Evolutionary conservation across 1,140 invertebrate species (phyloP).

Genomic region (Leptinotarsa defecta): DNA sequence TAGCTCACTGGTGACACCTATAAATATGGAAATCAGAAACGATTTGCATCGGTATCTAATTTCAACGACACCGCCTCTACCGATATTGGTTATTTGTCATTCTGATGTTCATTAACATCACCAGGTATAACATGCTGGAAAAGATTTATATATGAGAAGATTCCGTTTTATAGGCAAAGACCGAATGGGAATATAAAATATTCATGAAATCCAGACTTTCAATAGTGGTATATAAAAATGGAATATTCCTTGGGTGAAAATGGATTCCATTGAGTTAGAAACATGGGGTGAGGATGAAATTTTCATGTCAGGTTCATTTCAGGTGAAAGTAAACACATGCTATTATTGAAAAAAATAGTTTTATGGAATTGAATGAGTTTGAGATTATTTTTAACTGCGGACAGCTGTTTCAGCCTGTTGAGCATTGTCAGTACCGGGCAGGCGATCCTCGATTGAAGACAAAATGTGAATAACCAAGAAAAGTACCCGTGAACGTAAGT

Average conservation of each 20-base stretch:
- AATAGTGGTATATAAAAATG: not conserved
- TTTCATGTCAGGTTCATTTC: not conserved
- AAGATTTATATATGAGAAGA: constrained; percentile 21
- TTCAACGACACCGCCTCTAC: constrained; percentile 12
- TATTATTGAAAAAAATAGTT: too few species aligned
- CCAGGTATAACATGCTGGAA: constrained; percentile 9
- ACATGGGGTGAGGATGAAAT: not conserved
- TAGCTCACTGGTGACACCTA: constrained; percentile 22
- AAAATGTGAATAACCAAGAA: too few species aligned
- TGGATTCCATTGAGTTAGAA: not conserved
- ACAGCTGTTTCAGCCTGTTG: too few species aligned
- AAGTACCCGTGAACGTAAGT: too few species aligned
- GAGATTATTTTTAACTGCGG: too few species aligned
- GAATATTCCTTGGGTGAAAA: not conserved
- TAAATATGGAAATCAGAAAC: constrained; percentile 26
- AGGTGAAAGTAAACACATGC: not conserved
- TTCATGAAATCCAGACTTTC: constrained; percentile 1
- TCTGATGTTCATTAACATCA: constrained; percentile 26
- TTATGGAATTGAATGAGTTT: too few species aligned
- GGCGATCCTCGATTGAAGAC: too few species aligned
- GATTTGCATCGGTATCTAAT: constrained; percentile 29
- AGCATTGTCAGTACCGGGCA: too few species aligned
- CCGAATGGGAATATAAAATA: constrained; percentile 11
- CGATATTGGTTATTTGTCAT: constrained; percentile 28
- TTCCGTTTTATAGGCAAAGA: not conserved